Evolutionary conservation across 2,797 vertebrate species (phyloP).

Genomic region (Thamnophis elegans): DNA sequence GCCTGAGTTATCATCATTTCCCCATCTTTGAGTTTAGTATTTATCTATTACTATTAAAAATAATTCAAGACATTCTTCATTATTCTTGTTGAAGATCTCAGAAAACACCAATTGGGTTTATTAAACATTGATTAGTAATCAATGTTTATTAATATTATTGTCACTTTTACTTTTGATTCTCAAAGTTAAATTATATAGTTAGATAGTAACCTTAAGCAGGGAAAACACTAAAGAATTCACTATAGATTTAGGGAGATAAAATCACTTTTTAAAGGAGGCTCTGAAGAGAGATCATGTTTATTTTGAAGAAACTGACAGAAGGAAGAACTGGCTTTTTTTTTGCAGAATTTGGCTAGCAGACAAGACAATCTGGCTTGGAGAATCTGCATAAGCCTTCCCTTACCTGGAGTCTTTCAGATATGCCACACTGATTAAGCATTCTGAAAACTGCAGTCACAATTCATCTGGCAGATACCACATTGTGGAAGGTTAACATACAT

Average conservation of each 20-base stretch:
- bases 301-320: background rate
- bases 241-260: background rate
- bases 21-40: conserved; percentile 20
- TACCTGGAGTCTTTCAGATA: background rate
- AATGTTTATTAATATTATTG: background rate
- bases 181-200: background rate
- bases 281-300: background rate
- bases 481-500: background rate
- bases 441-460: background rate
- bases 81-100: background rate
- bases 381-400: background rate
- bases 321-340: background rate
- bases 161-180: background rate
- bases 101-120: background rate
- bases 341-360: background rate
- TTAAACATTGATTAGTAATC: background rate
- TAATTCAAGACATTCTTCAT: background rate
- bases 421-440: background rate
- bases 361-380: background rate
- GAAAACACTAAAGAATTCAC: background rate
- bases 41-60: background rate
- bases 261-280: background rate
- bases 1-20: conserved; percentile 52
- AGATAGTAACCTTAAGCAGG: background rate
- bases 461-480: background rate